Evolutionary conservation across 2,888 invertebrate species (phyloP).

Genomic region (Adineta ricciae): DNA sequence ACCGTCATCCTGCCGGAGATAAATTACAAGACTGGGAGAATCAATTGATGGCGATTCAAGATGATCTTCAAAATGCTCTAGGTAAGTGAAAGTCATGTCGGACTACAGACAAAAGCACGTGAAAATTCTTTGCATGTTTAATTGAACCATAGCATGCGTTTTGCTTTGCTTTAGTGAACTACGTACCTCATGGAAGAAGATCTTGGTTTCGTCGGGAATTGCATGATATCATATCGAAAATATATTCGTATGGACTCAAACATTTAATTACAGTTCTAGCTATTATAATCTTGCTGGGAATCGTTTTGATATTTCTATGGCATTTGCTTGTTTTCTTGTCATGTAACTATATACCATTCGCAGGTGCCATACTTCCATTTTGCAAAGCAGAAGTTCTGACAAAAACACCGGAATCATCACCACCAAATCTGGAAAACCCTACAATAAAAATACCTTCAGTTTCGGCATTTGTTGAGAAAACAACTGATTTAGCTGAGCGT

Average conservation of each 20-base stretch:
- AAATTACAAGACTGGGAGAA: no score
- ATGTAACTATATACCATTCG: neutral
- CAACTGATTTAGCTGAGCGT: neutral
- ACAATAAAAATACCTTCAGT: neutral
- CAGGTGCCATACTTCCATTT: neutral
- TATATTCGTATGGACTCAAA: neutral
- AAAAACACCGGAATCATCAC: neutral
- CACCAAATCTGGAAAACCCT: neutral
- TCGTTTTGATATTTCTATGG: neutral
- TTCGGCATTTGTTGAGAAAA: neutral
- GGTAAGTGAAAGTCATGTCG: no score
- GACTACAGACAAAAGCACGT: no score
- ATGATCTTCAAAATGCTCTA: no score
- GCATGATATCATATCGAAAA: neutral
- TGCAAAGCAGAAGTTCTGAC: neutral
- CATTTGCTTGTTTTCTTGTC: neutral
- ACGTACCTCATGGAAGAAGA: neutral
- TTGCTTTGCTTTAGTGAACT: neutral
- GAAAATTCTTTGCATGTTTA: neutral
- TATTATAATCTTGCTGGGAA: neutral
- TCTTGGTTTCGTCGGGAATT: neutral
- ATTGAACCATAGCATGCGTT: neutral
- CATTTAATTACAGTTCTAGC: neutral
- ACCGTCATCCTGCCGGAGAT: no score
- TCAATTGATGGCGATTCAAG: no score